Conservation (phyloP, 2,888 invertebrate genomes). For the Notodromas monacha region DNA sequence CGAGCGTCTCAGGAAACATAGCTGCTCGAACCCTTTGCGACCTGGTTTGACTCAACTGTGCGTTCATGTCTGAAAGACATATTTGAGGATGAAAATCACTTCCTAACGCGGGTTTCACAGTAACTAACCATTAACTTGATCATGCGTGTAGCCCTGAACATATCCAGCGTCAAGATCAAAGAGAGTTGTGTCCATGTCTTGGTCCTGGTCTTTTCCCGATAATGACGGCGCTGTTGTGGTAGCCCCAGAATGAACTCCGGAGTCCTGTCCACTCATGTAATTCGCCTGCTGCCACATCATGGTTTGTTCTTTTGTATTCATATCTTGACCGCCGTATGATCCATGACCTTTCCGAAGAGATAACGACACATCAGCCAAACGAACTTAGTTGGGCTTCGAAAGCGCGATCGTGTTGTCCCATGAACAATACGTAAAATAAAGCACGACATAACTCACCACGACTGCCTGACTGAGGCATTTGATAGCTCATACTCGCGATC, state of each 20-base stretch:
- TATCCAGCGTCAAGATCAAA: conserved; percentile 54
- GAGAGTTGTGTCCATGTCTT: conserved; percentile 42
- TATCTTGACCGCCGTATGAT: conserved; percentile 4
- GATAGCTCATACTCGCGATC: too few species aligned
- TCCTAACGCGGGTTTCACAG: too few species aligned
- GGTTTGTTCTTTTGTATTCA: conserved; percentile 25
- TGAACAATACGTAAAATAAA: too few species aligned
- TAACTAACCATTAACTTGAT: conserved; percentile 92
- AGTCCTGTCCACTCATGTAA: conserved; percentile 43
- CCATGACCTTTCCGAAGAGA: too few species aligned
- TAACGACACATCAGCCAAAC: too few species aligned
- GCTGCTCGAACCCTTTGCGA: conserved; percentile 88
- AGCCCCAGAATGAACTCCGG: conserved; percentile 79
- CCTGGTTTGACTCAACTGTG: conserved; percentile 74
- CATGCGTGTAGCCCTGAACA: too few species aligned
- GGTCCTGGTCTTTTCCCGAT: conserved; percentile 74
- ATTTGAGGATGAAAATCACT: too few species aligned
- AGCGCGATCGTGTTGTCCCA: too few species aligned
- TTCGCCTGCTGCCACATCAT: conserved; percentile 84
- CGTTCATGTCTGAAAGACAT: too few species aligned
- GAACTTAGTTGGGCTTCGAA: too few species aligned
- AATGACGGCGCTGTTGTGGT: conserved; percentile 78
- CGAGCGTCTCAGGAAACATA: conserved; percentile 93
- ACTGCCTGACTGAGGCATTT: too few species aligned
- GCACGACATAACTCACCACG: too few species aligned